These are phyloP conservation scores for Pluvianellus socialis DNA, from an alignment of 2,113 vertebrate genomes.

Conservation along the genomic window DNA sequence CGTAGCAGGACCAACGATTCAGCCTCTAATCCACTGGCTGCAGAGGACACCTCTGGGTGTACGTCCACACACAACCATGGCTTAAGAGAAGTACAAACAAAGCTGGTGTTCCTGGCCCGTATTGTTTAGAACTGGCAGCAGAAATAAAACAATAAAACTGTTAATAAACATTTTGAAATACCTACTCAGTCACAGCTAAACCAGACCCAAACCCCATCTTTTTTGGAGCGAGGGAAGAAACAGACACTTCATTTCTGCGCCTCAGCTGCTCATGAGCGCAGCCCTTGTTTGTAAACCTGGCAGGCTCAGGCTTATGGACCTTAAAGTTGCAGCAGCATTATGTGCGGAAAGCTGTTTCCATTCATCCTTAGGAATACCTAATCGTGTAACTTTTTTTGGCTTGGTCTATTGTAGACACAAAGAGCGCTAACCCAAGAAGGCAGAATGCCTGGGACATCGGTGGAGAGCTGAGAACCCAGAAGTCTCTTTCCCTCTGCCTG, in stretches of 20 bases:
- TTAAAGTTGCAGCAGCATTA: not conserved
- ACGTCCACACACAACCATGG: not conserved
- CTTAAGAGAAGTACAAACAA: constrained; percentile 13
- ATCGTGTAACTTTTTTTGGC: not conserved
- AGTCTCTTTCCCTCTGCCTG: not conserved
- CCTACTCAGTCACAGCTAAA: constrained; percentile 40
- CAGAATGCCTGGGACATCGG: not conserved
- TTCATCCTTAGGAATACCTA: not conserved
- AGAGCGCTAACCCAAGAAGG: not conserved
- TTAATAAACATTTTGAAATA: constrained; percentile 69
- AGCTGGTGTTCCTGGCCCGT: not conserved
- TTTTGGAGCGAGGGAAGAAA: constrained; percentile 45
- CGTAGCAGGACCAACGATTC: not conserved
- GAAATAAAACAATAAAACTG: constrained; percentile 58
- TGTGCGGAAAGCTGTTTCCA: not conserved
- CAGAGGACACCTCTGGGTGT: not conserved
- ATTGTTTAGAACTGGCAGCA: constrained; percentile 43
- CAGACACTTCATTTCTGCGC: constrained; percentile 30
- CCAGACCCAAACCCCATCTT: not conserved
- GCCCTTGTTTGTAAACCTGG: constrained; percentile 23
- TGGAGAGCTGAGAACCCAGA: not conserved
- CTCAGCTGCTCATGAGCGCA: not conserved
- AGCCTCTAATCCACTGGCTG: not conserved
- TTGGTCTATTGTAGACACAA: not conserved
- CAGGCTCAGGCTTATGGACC: not conserved